phyloP scores from a whole-genome alignment of 2,797 vertebrate genomes.

The Cryptoblepharus egeriae region DNA sequence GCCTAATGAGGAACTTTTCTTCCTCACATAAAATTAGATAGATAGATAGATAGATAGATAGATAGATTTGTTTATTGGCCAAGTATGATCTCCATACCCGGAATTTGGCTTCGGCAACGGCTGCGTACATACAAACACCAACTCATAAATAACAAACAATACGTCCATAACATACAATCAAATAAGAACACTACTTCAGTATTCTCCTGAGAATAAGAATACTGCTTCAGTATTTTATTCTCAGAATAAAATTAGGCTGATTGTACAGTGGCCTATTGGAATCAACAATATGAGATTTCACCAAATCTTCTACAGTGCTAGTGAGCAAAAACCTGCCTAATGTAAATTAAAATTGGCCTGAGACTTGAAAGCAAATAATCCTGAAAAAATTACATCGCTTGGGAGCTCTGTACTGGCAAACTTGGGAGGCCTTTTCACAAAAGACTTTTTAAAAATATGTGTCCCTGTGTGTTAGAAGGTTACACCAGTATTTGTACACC shows the following conservation, averaged over 20 bases:
- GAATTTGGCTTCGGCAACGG: no score
- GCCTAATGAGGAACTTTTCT: constrained; percentile 57
- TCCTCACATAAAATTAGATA: constrained; percentile 59
- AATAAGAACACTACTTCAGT: no score
- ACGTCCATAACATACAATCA: no score
- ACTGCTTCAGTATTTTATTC: no score
- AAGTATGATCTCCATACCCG: no score
- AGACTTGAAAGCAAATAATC: neutral
- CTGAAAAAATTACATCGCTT: neutral
- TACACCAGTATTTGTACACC: no score
- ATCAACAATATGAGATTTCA: constrained; percentile 36
- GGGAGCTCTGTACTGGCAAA: constrained; percentile 4
- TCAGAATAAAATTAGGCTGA: constrained; percentile 53
- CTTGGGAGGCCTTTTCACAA: neutral
- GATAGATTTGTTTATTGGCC: no score
- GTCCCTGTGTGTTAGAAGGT: neutral
- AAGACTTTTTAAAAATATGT: neutral
- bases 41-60: no score
- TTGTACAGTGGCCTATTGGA: constrained; percentile 44
- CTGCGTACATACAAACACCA: no score
- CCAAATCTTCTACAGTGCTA: constrained; percentile 30
- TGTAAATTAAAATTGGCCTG: constrained; percentile 10
- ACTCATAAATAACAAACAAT: no score
- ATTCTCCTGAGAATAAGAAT: no score
- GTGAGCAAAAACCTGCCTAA: constrained; percentile 29